phyloP scores from a whole-genome alignment of 1,140 invertebrate genomes.

The Steinernema feltiae region DNA sequence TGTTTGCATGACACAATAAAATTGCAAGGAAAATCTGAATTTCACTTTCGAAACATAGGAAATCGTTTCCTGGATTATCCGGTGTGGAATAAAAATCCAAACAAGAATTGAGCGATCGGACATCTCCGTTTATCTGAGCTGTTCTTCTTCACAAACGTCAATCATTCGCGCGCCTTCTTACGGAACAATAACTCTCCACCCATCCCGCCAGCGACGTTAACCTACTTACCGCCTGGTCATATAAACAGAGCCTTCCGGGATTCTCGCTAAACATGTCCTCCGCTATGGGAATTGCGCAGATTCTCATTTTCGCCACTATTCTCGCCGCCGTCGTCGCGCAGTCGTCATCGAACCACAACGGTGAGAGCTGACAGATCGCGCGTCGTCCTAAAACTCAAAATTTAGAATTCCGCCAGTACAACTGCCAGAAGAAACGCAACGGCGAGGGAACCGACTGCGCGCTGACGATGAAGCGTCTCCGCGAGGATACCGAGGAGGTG shows the following conservation, averaged over 20 bases:
- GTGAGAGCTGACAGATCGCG: no score
- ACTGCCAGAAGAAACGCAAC: not conserved
- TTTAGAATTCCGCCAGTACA: conserved; percentile 10
- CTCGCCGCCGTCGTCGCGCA: not conserved
- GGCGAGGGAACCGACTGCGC: conserved; percentile 4
- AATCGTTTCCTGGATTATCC: no score
- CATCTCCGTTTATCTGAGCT: no score
- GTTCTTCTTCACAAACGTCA: no score
- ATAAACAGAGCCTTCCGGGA: not conserved
- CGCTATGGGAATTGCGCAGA: not conserved
- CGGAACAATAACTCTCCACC: not conserved
- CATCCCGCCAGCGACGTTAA: no score
- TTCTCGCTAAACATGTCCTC: not conserved
- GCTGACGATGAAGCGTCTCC: not conserved
- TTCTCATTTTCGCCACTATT: not conserved
- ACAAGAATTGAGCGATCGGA: no score
- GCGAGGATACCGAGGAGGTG: not conserved
- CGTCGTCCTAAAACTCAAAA: not conserved
- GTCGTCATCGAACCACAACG: not conserved
- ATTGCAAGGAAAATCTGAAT: no score
- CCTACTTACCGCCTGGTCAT: not conserved
- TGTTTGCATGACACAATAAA: no score
- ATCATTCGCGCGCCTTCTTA: no score
- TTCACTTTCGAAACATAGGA: no score
- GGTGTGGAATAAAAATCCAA: no score